A percentile compares a stretch with the other conserved stretches of the same genome.
phyloP scores from a whole-genome alignment of 2,113 vertebrate genomes.

The Promerops cafer region DNA sequence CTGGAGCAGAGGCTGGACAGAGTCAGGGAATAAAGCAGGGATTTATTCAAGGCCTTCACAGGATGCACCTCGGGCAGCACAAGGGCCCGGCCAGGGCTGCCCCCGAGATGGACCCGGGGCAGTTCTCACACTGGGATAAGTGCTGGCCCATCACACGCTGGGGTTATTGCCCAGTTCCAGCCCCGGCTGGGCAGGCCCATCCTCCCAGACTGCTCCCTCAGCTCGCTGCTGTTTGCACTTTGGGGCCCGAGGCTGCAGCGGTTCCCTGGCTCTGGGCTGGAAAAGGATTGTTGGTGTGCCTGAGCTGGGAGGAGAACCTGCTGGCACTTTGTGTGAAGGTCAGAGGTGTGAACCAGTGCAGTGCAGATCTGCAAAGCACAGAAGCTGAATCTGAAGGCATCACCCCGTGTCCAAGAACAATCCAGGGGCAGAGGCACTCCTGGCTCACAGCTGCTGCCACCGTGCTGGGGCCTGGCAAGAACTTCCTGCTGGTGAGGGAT shows the following conservation, averaged over 20 bases:
- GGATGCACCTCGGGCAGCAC: not conserved
- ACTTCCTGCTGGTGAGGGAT: not conserved
- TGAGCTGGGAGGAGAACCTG: not conserved
- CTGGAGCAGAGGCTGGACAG: not conserved
- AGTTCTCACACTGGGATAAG: too few species aligned
- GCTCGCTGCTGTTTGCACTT: not conserved
- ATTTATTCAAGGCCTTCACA: not conserved
- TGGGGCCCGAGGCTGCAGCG: not conserved
- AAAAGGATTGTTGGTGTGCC: not conserved
- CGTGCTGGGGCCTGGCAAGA: not conserved
- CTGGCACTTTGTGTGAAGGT: not conserved
- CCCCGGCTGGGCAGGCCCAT: not conserved
- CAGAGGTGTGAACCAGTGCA: not conserved
- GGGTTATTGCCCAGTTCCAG: not conserved
- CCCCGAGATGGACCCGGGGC: too few species aligned
- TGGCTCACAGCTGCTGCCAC: not conserved
- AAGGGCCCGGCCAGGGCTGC: not conserved
- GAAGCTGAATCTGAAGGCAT: rapidly evolving
- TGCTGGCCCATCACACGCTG: too few species aligned
- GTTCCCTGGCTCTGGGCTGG: not conserved
- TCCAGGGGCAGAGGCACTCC: too few species aligned
- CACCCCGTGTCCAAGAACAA: rapidly evolving
- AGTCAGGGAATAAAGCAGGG: not conserved
- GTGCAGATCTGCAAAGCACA: not conserved
- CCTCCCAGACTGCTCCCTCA: not conserved